Percentiles rank a stretch among this genome's conserved stretches.
Conservation (phyloP, 2,888 invertebrate genomes). For the Trachelus tabidus region DNA sequence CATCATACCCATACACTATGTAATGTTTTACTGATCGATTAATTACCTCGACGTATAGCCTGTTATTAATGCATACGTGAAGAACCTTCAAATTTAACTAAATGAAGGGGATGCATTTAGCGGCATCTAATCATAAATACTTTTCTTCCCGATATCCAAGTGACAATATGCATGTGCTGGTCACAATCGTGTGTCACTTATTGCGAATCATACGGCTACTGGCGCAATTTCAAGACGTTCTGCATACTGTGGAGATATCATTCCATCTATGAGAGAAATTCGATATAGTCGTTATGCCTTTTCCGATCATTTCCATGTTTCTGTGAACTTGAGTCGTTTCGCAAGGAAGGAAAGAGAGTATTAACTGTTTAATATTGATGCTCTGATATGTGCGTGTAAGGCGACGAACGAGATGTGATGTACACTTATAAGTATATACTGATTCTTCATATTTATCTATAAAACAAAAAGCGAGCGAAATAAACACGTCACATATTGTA, state of each 20-base stretch:
- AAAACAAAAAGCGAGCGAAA: constrained; percentile 8
- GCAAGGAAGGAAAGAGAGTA: not conserved
- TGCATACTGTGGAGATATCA: not conserved
- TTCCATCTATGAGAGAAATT: not conserved
- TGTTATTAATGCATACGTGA: not conserved
- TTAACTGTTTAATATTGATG: not conserved
- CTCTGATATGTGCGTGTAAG: not conserved
- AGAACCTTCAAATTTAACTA: not conserved
- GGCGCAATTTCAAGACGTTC: not conserved
- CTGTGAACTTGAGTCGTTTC: not conserved
- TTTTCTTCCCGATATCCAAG: not conserved
- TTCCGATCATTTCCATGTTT: not conserved
- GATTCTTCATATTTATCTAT: constrained; percentile 29
- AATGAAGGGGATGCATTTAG: not conserved
- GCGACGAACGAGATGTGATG: constrained; percentile 11
- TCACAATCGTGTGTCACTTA: not conserved
- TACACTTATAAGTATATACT: constrained; percentile 32
- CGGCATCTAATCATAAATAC: not conserved
- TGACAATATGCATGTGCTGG: not conserved
- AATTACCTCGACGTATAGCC: not conserved
- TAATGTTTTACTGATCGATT: not conserved
- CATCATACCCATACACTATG: not conserved
- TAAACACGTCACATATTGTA: not conserved
- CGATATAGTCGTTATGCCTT: not conserved
- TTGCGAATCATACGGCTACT: not conserved